These are phyloP conservation scores for Halesus radiatus DNA, from an alignment of 1,140 invertebrate genomes.

Conservation along the genomic window DNA sequence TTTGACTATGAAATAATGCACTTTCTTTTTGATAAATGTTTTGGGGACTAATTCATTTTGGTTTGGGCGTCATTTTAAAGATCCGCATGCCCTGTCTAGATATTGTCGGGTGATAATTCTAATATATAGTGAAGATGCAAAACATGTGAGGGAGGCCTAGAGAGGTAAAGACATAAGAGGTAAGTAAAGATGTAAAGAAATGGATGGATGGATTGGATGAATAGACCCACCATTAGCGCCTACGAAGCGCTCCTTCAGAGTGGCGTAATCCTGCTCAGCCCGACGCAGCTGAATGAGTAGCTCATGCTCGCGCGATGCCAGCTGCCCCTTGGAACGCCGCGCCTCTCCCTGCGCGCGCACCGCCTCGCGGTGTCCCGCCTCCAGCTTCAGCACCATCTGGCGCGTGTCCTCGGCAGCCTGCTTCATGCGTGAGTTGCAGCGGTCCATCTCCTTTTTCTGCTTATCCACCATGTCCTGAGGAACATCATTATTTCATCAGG, in stretches of 20 bases:
- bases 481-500: no score
- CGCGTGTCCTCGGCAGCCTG: constrained; percentile 37
- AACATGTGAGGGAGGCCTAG: no score
- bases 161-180: neutral
- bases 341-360: constrained; percentile 15
- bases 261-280: constrained; percentile 21
- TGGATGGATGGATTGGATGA: neutral
- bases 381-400: constrained; percentile 27
- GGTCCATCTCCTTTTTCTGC: constrained; percentile 44
- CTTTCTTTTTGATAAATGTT: no score
- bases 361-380: constrained; percentile 34
- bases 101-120: no score
- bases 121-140: no score
- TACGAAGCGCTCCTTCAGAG: constrained; percentile 31
- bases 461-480: constrained; percentile 45
- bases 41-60: no score
- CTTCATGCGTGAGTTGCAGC: constrained; percentile 14
- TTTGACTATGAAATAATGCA: no score
- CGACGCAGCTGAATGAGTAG: constrained; percentile 23
- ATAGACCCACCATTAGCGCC: neutral
- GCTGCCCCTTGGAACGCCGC: constrained; percentile 21
- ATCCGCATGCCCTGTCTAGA: no score
- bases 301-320: constrained; percentile 41
- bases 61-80: no score
- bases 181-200: neutral